These are phyloP conservation scores for Catotricha subobsoleta DNA, from an alignment of 2,888 invertebrate species.

Conservation along the genomic window DNA sequence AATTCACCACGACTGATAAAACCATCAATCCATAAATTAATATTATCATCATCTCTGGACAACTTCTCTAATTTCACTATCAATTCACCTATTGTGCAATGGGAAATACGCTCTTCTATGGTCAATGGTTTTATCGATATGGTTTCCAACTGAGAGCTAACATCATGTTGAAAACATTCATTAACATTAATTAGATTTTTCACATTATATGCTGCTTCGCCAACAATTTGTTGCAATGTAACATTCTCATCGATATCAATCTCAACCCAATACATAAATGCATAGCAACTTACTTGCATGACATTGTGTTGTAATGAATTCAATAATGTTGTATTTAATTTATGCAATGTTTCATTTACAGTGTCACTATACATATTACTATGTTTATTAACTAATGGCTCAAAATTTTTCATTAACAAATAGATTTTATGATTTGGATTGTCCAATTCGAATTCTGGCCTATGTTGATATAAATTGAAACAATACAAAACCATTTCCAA, in stretches of 20 bases:
- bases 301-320: constrained; percentile 20
- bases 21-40: constrained; percentile 15
- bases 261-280: constrained; percentile 22
- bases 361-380: constrained; percentile 6
- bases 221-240: constrained; percentile 19
- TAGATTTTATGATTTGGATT: constrained; percentile 15
- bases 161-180: constrained; percentile 17
- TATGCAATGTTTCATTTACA: constrained; percentile 16
- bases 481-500: constrained; percentile 16
- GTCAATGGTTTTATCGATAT: constrained; percentile 19
- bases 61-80: constrained; percentile 16
- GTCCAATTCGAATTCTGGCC: constrained; percentile 9
- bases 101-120: constrained; percentile 15
- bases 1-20: constrained; percentile 16
- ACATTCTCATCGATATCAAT: constrained; percentile 15
- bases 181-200: constrained; percentile 17
- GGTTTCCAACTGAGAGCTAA: constrained; percentile 16
- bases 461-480: constrained; percentile 17
- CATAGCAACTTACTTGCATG: constrained; percentile 18
- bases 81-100: constrained; percentile 18
- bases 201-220: constrained; percentile 17
- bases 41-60: constrained; percentile 1
- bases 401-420: constrained; percentile 12
- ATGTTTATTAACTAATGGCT: constrained; percentile 9
- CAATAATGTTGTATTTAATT: constrained; percentile 17